Evolutionary conservation across 2,113 vertebrate species (phyloP), one percentile per base, ranked within the genome.

Genomic region (Sceloporus tristichus): DNA sequence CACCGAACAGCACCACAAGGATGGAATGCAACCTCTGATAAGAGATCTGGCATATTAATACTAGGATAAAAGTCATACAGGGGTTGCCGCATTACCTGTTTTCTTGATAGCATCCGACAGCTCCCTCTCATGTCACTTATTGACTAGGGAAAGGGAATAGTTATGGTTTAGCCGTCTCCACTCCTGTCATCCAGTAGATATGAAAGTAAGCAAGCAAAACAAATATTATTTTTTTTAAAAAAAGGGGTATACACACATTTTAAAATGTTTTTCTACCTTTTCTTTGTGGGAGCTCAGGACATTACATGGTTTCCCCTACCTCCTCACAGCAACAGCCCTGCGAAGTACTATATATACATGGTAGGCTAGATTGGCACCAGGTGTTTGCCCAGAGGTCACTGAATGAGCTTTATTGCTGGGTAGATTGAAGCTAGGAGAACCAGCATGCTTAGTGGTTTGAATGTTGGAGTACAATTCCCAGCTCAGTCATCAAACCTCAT

Each of bases 31-130:
- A 38, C 21, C 73, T n/a, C 48, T 34, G 80, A 82, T 82, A 87
- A 88, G 71, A 66, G 80, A 88, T 82, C 62, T 82, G 71, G 79
- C 80, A 76, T 88, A 88, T 88, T 75, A 83, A 53, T 83, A 65
- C 42, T 9, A 8, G 19, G 79, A 88, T 68, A 77, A 66, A 83
- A 38, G 59, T 66, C 38, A 82, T 53, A 53, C 48, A 10, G 62
- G 70, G 48, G 27, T 53, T 66, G 59, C 66, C 40, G 76, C 21
- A 65, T 29, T 25, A 59, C 16, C 25, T 66, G 38, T 7, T 4
- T 3, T 38, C 56, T 62, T 23, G 54, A 65, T 27, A 9, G 23
- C 70, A 75, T n/a, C 34, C 9, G 59, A 71, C 74, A 77, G 27
- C 40, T 38, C 42, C 40, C 29, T 76, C 82, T 65, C 34, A 56